Conservation (phyloP, 2,113 vertebrate genomes). For the Oceanodroma tethys region DNA sequence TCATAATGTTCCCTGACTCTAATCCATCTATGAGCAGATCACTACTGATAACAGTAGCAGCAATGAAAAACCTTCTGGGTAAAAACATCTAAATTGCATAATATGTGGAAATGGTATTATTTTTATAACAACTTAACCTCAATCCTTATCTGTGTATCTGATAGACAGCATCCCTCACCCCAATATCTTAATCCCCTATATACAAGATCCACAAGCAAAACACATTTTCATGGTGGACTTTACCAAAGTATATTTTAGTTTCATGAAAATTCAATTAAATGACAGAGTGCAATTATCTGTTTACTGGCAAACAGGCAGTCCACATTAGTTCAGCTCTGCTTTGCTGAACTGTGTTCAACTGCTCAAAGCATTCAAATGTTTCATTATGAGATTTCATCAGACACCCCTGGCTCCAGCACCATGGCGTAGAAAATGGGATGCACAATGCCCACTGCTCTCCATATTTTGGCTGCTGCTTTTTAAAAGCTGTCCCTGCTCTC, state of each 20-base stretch:
- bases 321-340: constrained; percentile 11
- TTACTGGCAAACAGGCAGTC: neutral
- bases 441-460: neutral
- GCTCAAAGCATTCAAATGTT: constrained; percentile 23
- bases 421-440: neutral
- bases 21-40: neutral
- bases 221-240: neutral
- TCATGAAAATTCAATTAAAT: constrained; percentile 30
- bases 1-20: neutral
- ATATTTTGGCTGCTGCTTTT: neutral
- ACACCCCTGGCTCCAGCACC: neutral
- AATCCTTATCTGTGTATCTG: neutral
- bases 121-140: neutral
- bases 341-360: constrained; percentile 10
- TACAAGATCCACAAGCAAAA: neutral
- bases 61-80: neutral
- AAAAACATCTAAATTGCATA: neutral
- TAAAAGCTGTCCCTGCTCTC: neutral
- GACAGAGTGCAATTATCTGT: neutral
- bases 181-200: neutral
- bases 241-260: neutral
- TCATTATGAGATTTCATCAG: neutral
- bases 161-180: neutral
- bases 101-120: neutral
- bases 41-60: neutral